Evolutionary conservation across 2,888 invertebrate species (phyloP).

Genomic region (Xestia ashworthii): DNA sequence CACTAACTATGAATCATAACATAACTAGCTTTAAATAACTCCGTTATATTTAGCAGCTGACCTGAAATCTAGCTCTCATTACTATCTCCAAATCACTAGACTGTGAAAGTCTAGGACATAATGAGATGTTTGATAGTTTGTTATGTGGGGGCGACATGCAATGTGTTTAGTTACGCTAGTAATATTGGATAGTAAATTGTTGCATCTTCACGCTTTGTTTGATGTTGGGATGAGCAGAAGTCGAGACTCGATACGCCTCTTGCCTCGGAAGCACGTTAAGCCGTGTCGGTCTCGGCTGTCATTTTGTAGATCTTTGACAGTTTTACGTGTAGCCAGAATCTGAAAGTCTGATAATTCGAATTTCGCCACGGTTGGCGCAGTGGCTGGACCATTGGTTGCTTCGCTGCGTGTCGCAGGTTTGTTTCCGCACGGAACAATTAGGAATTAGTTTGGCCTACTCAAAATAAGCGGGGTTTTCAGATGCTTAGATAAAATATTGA

Average conservation of each 20-base stretch:
- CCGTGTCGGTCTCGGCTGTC: background rate
- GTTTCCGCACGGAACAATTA: no score
- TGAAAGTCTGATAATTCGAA: background rate
- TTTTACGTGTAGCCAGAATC: background rate
- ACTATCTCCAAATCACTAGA: conserved; percentile 29
- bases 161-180: conserved; percentile 3
- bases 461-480: no score
- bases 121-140: background rate
- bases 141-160: conserved; percentile 22
- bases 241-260: background rate
- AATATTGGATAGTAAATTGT: background rate
- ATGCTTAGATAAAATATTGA: no score
- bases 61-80: conserved; percentile 33
- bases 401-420: no score
- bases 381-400: no score
- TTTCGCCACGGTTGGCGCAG: no score
- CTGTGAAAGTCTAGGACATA: conserved; percentile 47
- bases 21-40: conserved; percentile 18
- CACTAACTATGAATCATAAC: conserved; percentile 3
- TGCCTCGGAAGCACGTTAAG: background rate
- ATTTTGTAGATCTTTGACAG: background rate
- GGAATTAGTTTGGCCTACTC: no score
- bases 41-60: conserved; percentile 36
- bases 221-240: background rate
- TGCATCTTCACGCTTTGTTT: conserved; percentile 2